These are phyloP conservation scores for Tupiocoris notatus DNA, from an alignment of 2,888 invertebrate species.

Conservation along the genomic window DNA sequence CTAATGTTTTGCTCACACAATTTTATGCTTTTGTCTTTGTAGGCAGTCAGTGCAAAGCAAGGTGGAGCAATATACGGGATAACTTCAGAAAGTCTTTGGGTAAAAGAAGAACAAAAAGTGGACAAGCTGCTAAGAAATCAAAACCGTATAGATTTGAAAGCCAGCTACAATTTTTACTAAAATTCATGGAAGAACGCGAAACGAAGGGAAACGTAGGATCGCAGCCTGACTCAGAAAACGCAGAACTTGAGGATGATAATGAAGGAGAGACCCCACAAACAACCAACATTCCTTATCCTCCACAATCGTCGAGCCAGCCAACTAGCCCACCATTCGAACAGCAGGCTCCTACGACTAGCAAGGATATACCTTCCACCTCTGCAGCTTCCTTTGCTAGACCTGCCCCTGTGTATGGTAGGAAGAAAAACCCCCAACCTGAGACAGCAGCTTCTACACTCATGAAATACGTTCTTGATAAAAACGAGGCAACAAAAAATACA, in stretches of 20 bases:
- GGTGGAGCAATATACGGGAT: conserved; percentile 38
- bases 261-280: conserved; percentile 1
- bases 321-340: conserved; percentile 20
- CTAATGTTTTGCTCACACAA: too few species aligned
- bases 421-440: conserved; percentile 20
- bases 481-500: conserved; percentile 21
- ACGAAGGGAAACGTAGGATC: conserved; percentile 29
- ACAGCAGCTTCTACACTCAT: conserved; percentile 34
- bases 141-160: conserved; percentile 35
- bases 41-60: conserved; percentile 33
- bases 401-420: conserved; percentile 28
- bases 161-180: conserved; percentile 24
- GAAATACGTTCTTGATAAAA: conserved; percentile 28
- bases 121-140: conserved; percentile 31
- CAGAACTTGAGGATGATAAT: conserved; percentile 28
- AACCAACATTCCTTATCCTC: conserved; percentile 15
- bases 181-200: conserved; percentile 37
- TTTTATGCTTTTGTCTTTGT: conserved; percentile 24
- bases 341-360: conserved; percentile 24
- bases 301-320: conserved; percentile 1
- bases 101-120: conserved; percentile 38
- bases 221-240: conserved; percentile 27
- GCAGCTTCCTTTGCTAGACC: conserved; percentile 18
- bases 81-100: conserved; percentile 36
- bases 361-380: conserved; percentile 24